phyloP scores from a whole-genome alignment of 2,113 vertebrate genomes.

The Cyprinodon brontotheroides region DNA sequence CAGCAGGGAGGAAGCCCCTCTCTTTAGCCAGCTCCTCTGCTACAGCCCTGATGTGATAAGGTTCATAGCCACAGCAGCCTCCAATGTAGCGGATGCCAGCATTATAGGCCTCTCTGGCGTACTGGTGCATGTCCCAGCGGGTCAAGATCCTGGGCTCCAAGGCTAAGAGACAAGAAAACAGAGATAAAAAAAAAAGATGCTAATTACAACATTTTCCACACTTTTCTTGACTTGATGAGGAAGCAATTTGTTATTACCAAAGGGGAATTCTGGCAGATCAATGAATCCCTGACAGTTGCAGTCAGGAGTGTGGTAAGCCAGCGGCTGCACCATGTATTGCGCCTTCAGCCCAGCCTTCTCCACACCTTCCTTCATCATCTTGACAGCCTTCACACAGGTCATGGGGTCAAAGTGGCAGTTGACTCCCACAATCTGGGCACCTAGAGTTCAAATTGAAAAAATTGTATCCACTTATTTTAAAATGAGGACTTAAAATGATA shows the following conservation, averaged over 20 bases:
- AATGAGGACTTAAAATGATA: neutral
- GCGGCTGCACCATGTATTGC: constrained; percentile 91
- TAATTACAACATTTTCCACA: too few species aligned
- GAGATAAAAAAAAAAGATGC: too few species aligned
- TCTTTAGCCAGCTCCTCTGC: constrained; percentile 90
- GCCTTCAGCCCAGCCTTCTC: constrained; percentile 89
- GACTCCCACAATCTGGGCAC: constrained; percentile 91
- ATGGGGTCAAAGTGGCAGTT: constrained; percentile 97
- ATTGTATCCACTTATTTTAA: constrained; percentile 23
- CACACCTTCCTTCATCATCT: constrained; percentile 93
- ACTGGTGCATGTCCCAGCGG: constrained; percentile 91
- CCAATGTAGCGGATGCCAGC: constrained; percentile 90
- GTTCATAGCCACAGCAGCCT: constrained; percentile 96
- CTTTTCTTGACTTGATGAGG: too few species aligned
- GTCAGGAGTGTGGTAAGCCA: constrained; percentile 95
- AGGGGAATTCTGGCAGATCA: constrained; percentile 97
- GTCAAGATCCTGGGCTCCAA: constrained; percentile 88
- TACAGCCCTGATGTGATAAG: constrained; percentile 92
- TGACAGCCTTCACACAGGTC: constrained; percentile 85
- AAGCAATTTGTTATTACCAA: constrained; percentile 80
- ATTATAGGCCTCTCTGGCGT: constrained; percentile 88
- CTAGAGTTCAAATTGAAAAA: constrained; percentile 45
- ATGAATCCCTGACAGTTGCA: constrained; percentile 96
- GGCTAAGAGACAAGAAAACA: constrained; percentile 61
- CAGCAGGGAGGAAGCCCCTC: constrained; percentile 84